Conservation (phyloP, 1,140 invertebrate species). For the Drosophila kurseongensis region DNA sequence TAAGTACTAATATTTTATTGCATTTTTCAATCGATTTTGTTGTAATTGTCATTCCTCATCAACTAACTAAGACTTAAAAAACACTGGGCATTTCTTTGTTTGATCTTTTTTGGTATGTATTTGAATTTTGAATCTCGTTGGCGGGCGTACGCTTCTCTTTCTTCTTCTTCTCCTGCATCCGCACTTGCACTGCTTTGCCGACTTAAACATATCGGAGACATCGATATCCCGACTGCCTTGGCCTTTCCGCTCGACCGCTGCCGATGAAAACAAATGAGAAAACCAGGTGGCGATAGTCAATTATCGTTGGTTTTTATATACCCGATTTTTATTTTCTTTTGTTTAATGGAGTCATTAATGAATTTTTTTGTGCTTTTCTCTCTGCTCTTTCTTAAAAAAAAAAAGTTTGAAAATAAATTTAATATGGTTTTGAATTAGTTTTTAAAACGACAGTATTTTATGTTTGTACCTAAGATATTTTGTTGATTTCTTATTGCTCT, state of each 20-base stretch:
- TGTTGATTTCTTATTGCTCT: constrained; percentile 6
- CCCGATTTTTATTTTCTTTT: background rate
- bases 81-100: constrained; percentile 3
- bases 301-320: constrained; percentile 21
- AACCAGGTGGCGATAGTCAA: constrained; percentile 32
- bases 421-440: too few relatives aligned
- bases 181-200: constrained; percentile 4
- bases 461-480: too few relatives aligned
- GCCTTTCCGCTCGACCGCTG: constrained; percentile 17
- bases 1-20: constrained; percentile 3
- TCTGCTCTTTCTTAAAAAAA: constrained; percentile 1
- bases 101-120: constrained; percentile 8
- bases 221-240: constrained; percentile 15
- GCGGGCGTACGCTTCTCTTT: background rate
- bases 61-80: constrained; percentile 2
- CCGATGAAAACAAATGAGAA: constrained; percentile 44
- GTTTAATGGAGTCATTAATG: background rate
- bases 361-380: constrained; percentile 5
- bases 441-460: too few relatives aligned
- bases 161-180: constrained; percentile 3
- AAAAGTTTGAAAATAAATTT: background rate
- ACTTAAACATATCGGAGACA: constrained; percentile 30
- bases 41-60: constrained; percentile 33
- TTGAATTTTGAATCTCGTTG: constrained; percentile 8
- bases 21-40: constrained; percentile 49